These are phyloP conservation scores for Cyclina sinensis DNA, from an alignment of 1,140 invertebrate genomes.

Conservation along the genomic window DNA sequence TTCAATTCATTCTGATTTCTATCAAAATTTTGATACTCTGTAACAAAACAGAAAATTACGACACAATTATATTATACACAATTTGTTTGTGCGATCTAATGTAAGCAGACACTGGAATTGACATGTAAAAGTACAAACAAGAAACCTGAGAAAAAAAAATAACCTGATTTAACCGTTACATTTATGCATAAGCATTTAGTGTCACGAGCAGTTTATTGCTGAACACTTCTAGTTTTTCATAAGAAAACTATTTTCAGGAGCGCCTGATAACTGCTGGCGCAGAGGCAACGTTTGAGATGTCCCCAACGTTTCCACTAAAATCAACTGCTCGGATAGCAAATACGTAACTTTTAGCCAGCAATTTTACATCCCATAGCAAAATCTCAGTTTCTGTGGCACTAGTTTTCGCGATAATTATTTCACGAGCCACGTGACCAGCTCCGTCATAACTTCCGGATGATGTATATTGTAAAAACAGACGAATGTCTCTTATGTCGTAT, in stretches of 20 bases:
- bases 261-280: background rate
- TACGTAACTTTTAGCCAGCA: slow-evolving; percentile 78
- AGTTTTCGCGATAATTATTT: slow-evolving; percentile 58
- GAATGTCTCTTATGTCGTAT: slow-evolving; percentile 80
- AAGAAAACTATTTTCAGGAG: background rate
- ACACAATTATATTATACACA: too few relatives aligned
- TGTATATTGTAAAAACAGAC: slow-evolving; percentile 47
- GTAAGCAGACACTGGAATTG: too few relatives aligned
- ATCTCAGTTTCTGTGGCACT: slow-evolving; percentile 79
- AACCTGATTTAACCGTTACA: too few relatives aligned
- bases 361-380: slow-evolving; percentile 86
- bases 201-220: too few relatives aligned
- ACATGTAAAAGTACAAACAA: too few relatives aligned
- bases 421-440: slow-evolving; percentile 63
- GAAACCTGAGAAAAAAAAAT: too few relatives aligned
- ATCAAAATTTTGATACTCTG: too few relatives aligned
- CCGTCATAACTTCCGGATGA: slow-evolving; percentile 65
- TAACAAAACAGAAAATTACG: too few relatives aligned
- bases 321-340: slow-evolving; percentile 88
- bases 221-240: too few relatives aligned
- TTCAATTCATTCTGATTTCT: too few relatives aligned
- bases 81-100: too few relatives aligned
- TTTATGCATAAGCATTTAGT: too few relatives aligned
- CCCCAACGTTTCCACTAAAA: slow-evolving; percentile 84
- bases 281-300: slow-evolving; percentile 88